Evolutionary conservation across 53 echinoderm and acorn worm species (phyloP).

Genomic region (Paracentrotus lividus): DNA sequence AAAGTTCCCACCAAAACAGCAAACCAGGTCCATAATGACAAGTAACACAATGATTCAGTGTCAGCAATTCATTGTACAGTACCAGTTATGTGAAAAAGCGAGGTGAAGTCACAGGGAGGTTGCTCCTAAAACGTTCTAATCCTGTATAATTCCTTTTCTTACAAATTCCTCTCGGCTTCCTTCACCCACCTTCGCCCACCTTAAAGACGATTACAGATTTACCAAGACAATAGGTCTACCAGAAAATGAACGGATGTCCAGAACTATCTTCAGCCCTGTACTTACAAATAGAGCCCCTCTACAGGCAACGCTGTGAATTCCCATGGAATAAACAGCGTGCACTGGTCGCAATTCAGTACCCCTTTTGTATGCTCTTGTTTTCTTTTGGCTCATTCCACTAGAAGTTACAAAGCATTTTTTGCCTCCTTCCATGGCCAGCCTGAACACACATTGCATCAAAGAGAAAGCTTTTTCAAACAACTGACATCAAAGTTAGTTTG

Average conservation of each 20-base stretch:
- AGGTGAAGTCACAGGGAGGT: neutral
- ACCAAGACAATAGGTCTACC: neutral
- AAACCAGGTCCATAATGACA: neutral
- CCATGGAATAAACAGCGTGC: neutral
- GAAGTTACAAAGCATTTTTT: conserved; percentile 52
- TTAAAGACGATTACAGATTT: conserved; percentile 36
- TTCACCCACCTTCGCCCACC: neutral
- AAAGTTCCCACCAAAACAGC: conserved; percentile 1
- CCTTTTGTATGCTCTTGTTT: conserved; percentile 4
- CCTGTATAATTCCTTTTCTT: neutral
- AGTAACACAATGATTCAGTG: neutral
- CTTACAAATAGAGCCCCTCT: neutral
- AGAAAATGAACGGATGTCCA: neutral
- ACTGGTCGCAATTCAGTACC: conserved; percentile 33
- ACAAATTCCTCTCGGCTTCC: neutral
- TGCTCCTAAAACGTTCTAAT: neutral
- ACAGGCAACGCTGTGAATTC: neutral
- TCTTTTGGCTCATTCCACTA: conserved; percentile 35
- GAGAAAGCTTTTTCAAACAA: no score
- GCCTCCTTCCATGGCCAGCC: conserved; percentile 12
- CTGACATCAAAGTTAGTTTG: conserved; percentile 19
- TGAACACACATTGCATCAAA: neutral
- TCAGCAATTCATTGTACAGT: neutral
- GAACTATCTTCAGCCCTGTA: neutral
- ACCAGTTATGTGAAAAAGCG: neutral